phyloP scores from a whole-genome alignment of 2,888 invertebrate species.

The Epirrita christyi region DNA sequence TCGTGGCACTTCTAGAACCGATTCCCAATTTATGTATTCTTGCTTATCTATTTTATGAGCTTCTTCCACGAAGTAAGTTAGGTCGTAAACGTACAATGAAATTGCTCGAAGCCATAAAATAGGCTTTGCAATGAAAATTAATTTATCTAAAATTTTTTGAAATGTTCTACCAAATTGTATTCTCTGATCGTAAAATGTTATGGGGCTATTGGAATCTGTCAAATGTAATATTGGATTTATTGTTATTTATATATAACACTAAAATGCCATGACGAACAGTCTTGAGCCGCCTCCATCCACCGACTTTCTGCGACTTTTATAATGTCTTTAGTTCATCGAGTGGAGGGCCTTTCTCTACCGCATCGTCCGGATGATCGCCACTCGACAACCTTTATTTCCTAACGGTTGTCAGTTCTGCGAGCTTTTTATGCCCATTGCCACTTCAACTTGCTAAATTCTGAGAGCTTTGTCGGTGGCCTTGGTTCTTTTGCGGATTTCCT shows the following conservation, averaged over 20 bases:
- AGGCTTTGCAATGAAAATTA: conserved; percentile 19
- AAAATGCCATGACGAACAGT: no score
- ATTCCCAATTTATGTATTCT: background rate
- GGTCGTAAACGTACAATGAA: conserved; percentile 36
- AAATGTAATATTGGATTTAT: background rate
- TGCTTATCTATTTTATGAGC: conserved; percentile 13
- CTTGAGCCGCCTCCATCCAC: no score
- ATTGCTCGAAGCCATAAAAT: conserved; percentile 29
- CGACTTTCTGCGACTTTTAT: no score
- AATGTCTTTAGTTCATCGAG: no score
- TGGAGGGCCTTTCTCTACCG: no score
- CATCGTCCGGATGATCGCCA: no score
- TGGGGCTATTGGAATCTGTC: conserved; percentile 5
- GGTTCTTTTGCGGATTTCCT: no score
- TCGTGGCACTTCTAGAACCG: conserved; percentile 1
- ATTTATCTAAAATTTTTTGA: conserved; percentile 17
- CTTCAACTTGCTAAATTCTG: no score
- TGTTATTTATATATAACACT: background rate
- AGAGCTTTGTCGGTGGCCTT: no score
- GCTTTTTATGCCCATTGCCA: no score
- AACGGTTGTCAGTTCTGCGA: no score
- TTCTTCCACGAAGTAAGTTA: conserved; percentile 37
- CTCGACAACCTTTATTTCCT: no score
- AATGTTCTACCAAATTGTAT: conserved; percentile 11
- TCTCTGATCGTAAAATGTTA: conserved; percentile 16